Conservation (phyloP, 2,888 invertebrate species). For the Gasteruption jaculator region DNA sequence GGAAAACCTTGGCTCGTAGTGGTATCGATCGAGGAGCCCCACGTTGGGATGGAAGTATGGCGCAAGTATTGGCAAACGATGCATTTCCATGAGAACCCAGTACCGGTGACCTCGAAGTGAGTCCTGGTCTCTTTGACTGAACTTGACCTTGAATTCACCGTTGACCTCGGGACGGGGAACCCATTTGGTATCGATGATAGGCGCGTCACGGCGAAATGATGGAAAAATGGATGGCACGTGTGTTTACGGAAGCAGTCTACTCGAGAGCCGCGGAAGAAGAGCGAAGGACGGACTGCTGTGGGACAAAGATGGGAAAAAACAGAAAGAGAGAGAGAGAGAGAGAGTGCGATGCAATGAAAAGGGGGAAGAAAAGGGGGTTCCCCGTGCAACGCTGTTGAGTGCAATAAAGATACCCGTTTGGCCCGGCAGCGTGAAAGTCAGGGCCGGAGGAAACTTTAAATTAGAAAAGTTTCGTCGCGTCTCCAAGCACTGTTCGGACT, state of each 20-base stretch:
- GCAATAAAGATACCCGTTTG: slow-evolving; percentile 47
- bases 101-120: too few relatives aligned
- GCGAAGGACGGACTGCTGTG: too few relatives aligned
- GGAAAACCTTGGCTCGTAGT: slow-evolving; percentile 37
- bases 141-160: too few relatives aligned
- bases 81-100: too few relatives aligned
- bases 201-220: too few relatives aligned
- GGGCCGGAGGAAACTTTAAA: slow-evolving; percentile 41
- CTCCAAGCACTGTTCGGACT: slow-evolving; percentile 25
- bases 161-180: too few relatives aligned
- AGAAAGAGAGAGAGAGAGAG: slow-evolving; percentile 9
- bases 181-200: too few relatives aligned
- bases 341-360: slow-evolving; percentile 9
- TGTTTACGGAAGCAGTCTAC: slow-evolving; percentile 35
- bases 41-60: too few relatives aligned
- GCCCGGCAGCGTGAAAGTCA: slow-evolving; percentile 40
- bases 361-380: slow-evolving; percentile 18
- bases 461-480: slow-evolving; percentile 43
- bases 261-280: slow-evolving; percentile 10
- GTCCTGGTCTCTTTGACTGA: too few relatives aligned
- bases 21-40: slow-evolving; percentile 12
- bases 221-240: slow-evolving; percentile 33
- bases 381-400: slow-evolving; percentile 42
- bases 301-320: neutral
- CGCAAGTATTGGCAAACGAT: too few relatives aligned